Evolutionary conservation across 2,888 invertebrate genomes (phyloP).

Genomic region (Ischnus inquisitorius): DNA sequence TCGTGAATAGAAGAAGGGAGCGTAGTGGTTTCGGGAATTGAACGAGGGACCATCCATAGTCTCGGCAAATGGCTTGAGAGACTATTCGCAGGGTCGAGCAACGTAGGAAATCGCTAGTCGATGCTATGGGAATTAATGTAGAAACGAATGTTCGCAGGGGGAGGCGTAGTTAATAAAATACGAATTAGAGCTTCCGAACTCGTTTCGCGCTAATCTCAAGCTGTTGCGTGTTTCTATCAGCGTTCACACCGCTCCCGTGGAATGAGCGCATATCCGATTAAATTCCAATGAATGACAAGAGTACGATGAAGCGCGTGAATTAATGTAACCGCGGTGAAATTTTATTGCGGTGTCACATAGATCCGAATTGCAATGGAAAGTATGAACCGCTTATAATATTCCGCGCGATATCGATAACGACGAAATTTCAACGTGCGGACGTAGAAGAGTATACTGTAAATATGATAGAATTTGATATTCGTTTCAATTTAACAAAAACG

Average conservation of each 20-base stretch:
- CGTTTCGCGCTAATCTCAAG: slow-evolving; percentile 75
- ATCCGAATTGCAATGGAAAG: no score
- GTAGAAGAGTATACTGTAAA: no score
- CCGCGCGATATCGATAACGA: neutral
- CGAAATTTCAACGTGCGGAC: no score
- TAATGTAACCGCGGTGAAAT: neutral
- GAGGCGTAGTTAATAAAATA: slow-evolving; percentile 72
- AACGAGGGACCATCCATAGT: slow-evolving; percentile 53
- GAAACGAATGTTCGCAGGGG: slow-evolving; percentile 70
- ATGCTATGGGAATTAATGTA: slow-evolving; percentile 57
- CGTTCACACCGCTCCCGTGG: slow-evolving; percentile 9
- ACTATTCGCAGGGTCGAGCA: slow-evolving; percentile 60
- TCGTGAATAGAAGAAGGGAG: slow-evolving; percentile 64
- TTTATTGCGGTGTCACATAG: neutral
- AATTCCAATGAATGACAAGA: slow-evolving; percentile 44
- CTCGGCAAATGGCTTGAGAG: slow-evolving; percentile 49
- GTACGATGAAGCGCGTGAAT: no score
- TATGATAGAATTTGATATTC: no score
- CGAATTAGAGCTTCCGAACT: slow-evolving; percentile 70
- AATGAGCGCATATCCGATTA: slow-evolving; percentile 45
- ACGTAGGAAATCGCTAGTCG: slow-evolving; percentile 59
- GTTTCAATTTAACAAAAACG: no score
- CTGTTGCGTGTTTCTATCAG: slow-evolving; percentile 72
- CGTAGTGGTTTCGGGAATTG: slow-evolving; percentile 72
- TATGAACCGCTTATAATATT: no score